phyloP scores from a whole-genome alignment of 2,113 vertebrate genomes.

The Daubentonia madagascariensis region DNA sequence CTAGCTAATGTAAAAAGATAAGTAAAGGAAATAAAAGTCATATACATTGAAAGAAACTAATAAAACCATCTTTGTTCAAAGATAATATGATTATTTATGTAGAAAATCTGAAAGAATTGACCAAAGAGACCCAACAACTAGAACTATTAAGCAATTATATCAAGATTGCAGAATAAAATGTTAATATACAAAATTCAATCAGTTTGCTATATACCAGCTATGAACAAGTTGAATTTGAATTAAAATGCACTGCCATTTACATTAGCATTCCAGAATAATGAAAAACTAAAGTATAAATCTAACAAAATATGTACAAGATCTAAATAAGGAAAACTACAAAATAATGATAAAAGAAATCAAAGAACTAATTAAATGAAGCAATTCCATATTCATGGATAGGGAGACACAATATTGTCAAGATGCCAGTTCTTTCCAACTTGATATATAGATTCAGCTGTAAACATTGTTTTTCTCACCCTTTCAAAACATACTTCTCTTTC shows the following conservation, averaged over 20 bases:
- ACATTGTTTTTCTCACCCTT: not conserved
- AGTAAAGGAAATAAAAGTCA: not conserved
- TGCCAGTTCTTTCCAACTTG: not conserved
- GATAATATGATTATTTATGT: not conserved
- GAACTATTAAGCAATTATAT: not conserved
- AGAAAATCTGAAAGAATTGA: not conserved
- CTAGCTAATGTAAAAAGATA: not conserved
- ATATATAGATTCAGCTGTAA: too few species aligned
- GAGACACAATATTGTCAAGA: not conserved
- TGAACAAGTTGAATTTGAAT: not conserved
- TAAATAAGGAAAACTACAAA: not conserved
- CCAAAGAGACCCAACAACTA: not conserved
- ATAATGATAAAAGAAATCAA: not conserved
- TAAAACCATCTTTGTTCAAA: not conserved
- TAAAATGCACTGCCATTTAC: not conserved
- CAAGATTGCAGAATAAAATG: not conserved
- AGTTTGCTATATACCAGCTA: not conserved
- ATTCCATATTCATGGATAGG: not conserved
- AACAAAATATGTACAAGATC: too few species aligned
- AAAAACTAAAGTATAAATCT: not conserved
- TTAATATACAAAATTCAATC: not conserved
- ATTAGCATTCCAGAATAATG: not conserved
- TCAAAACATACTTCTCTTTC: not conserved
- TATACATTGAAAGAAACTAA: not conserved
- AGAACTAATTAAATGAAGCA: not conserved